Evolutionary conservation across 92 coral and sea anemone species (phyloP), one percentile per base, ranked within the genome.

Genomic region (Paramuricea clavata): DNA sequence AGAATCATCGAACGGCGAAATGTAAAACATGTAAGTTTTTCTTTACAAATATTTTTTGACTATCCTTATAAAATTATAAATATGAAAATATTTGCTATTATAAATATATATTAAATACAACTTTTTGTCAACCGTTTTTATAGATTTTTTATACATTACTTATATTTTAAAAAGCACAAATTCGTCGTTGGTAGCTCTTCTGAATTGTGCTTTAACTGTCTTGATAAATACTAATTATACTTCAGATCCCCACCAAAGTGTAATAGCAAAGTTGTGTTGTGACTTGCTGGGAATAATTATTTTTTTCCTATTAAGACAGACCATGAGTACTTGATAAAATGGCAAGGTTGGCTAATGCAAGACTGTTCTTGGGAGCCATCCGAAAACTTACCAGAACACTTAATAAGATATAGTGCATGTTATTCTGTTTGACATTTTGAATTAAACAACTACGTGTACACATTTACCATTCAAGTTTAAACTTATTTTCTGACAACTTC

Each of bases 291-390:
- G n/a, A n/a, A n/a, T n/a, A 8, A 2, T 36, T 36, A 36, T 36
- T 8, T 36, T 36, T 36, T 47, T 47, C 10, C 54, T 15, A 2
- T 6, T 47, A 17, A 2, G 13, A 12, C 56, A 74, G 74, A 60
- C 23, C 9, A 82, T 30, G 86, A 82, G 0, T 82, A 82, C 76
- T 23, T 65, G 39, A 31, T 82, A 47, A 82, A 65, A 61, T 82
- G 86, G 86, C 39, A 23, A 65, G 76, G 86, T 16, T 82, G 76
- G 74, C 65, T 76, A 81, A 59, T 67, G 26, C 32, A 81, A 34
- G 86, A 64, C 6, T 42, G 77, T 62, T 39, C 76, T 31, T 81
- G 86, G 76, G 86, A 81, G 62, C 86, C 62, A 23, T 16, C 75
- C 9, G 77, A 81, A 36, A 59, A 81, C 49, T 60, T 81, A 16